Conservation (phyloP, 2,113 vertebrate genomes). For the Ginglymostoma cirratum region DNA sequence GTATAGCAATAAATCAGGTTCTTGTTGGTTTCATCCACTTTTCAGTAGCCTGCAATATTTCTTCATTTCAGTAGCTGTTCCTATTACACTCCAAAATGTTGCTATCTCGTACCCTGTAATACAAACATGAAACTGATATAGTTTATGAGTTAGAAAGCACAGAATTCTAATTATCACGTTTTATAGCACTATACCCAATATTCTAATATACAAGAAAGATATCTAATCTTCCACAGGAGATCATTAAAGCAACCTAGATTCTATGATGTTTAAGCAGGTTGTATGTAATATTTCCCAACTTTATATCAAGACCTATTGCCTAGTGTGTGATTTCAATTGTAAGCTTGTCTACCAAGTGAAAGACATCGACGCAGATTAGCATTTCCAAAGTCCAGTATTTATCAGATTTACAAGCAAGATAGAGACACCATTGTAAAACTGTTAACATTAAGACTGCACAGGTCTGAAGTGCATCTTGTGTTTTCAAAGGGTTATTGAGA, state of each 20-base stretch:
- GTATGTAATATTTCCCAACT: not conserved
- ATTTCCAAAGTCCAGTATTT: not conserved
- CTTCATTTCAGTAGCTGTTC: not conserved
- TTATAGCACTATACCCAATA: not conserved
- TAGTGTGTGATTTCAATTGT: not conserved
- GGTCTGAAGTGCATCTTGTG: not conserved
- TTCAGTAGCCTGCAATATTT: not conserved
- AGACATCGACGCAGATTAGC: not conserved
- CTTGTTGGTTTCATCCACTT: not conserved
- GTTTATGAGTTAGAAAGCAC: not conserved
- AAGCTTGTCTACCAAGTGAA: not conserved
- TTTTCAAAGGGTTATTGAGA: not conserved
- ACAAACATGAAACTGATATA: not conserved
- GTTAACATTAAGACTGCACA: not conserved
- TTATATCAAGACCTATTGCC: not conserved
- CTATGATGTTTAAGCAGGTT: not conserved
- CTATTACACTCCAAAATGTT: not conserved
- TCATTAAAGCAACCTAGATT: not conserved
- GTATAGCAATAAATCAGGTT: not conserved
- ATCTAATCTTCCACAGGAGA: not conserved
- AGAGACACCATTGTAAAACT: not conserved
- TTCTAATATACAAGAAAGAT: not conserved
- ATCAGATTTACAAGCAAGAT: not conserved
- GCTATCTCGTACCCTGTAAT: not conserved
- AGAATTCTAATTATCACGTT: not conserved